Base-by-base conservation (phyloP, 2,113 vertebrate genomes). In the Microcebus murinus region DNA sequence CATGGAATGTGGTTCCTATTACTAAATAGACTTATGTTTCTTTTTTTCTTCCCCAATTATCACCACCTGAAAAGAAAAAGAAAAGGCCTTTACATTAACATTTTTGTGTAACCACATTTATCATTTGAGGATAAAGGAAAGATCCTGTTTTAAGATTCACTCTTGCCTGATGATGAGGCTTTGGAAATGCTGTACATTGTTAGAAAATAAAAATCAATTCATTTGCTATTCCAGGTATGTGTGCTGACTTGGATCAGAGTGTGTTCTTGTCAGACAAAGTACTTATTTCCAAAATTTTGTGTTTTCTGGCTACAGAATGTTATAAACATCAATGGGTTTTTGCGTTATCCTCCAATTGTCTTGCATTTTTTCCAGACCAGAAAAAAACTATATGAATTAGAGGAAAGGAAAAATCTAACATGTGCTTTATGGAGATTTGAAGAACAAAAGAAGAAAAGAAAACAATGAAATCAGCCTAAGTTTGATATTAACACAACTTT, bases 1-100 rank as follows among this genome's bases (percentile, higher is more conserved):
- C 34, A 48, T 92, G 90, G 45, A 93, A 96, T 87, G 71, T 82
- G 80, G 70, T 90, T 95, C 70, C 77, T 96, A 79, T 90, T 81
- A 80, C 80, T 93, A 95, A 97, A 81, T 71, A 94, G 88, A 76
- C 39, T 95, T 95, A 71, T 6, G 50, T 94, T 95, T 90, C 87
- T 94, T 95, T 96, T 95, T 95, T 90, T 79, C 42, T 65, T 83
- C 52, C 52, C 39, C 59, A 89, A 36, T 94, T 95, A 90, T 85
- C 61, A 95, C 29, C 34, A 83, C 55, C 73, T 95, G 52, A 95
- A 91, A 96, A 96, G 70, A 94, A 86, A 83, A 79, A 61, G 45
- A 48, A 80, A 96, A 71, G 57, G 31, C 36, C 31, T 92, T 59
- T 63, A 90, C 34, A 85, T 86, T 98, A 95, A 77, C 52, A 92